These are phyloP conservation scores for Notechis scutatus DNA, from an alignment of 2,113 vertebrate species.

Conservation along the genomic window DNA sequence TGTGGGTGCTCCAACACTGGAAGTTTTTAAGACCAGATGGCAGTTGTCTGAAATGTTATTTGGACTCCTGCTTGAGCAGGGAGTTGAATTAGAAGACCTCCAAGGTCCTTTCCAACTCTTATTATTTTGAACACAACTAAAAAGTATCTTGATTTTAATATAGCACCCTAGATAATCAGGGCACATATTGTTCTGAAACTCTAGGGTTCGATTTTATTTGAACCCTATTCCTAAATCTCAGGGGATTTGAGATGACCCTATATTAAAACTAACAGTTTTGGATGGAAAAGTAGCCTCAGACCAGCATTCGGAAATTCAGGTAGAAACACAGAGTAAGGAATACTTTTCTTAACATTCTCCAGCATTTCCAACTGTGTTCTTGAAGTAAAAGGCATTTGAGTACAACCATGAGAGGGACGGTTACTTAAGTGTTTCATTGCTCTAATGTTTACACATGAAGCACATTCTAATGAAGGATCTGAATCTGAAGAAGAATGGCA, in stretches of 20 bases:
- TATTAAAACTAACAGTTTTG: background rate
- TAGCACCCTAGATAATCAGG: background rate
- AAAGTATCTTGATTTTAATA: background rate
- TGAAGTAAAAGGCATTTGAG: background rate
- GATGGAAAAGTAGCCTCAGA: background rate
- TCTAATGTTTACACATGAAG: background rate
- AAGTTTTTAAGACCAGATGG: background rate
- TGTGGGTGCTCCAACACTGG: background rate
- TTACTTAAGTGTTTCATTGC: background rate
- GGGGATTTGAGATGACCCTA: background rate
- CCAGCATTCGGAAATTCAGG: background rate
- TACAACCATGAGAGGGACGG: background rate
- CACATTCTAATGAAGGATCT: background rate
- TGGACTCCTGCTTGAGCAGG: background rate
- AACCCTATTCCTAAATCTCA: background rate
- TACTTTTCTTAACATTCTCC: background rate
- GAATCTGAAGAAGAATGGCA: background rate
- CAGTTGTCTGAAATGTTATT: background rate
- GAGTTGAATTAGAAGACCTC: background rate
- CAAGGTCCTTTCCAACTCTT: background rate
- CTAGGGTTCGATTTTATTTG: background rate
- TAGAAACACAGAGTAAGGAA: background rate
- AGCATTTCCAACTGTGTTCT: background rate
- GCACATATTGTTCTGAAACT: background rate
- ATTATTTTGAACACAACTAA: background rate